Conservation (phyloP, 2,888 invertebrate species). For the Dolomedes plantarius region DNA sequence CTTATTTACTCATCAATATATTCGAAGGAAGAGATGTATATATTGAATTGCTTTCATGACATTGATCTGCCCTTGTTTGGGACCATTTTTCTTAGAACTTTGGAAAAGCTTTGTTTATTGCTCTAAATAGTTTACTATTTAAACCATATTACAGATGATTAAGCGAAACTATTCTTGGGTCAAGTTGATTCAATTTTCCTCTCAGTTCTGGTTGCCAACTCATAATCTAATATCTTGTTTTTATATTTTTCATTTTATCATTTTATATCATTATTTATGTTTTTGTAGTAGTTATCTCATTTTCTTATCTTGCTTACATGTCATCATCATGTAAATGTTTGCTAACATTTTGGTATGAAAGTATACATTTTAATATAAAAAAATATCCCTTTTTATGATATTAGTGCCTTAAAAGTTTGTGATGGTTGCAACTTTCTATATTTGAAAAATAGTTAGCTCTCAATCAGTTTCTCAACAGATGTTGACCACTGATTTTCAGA, state of each 20-base stretch:
- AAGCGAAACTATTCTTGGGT: too few species aligned
- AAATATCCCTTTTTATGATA: constrained; percentile 12
- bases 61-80: too few species aligned
- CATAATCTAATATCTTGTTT: too few species aligned
- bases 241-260: background rate
- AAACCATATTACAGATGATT: too few species aligned
- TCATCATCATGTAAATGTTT: background rate
- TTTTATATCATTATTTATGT: background rate
- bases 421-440: constrained; percentile 17
- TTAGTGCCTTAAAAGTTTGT: constrained; percentile 60
- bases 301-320: background rate
- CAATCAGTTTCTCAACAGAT: background rate
- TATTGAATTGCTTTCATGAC: too few species aligned
- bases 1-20: too few species aligned
- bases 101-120: too few species aligned
- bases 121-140: too few species aligned
- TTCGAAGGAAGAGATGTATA: too few species aligned
- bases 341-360: constrained; percentile 2
- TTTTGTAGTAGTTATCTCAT: background rate
- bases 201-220: too few species aligned
- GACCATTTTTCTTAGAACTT: too few species aligned
- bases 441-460: background rate
- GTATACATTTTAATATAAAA: background rate
- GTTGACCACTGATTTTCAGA: background rate
- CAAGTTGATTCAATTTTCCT: too few species aligned